Conservation (phyloP, 2,888 invertebrate species). For the Monopis laevigella region DNA sequence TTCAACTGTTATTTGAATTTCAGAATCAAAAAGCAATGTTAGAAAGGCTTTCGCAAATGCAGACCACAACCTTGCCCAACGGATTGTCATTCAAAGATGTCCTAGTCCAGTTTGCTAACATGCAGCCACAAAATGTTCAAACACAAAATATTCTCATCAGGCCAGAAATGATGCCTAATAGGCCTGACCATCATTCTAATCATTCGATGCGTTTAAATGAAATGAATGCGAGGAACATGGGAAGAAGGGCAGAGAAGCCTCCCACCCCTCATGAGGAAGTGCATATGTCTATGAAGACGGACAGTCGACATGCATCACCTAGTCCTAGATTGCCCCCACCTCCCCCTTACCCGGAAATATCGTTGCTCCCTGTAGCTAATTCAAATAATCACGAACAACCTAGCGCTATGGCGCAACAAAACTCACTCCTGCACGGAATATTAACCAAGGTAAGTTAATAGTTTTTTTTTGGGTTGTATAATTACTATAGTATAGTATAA, state of each 20-base stretch:
- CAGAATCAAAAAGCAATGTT: conserved; percentile 60
- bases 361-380: conserved; percentile 76
- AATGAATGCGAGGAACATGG: conserved; percentile 17
- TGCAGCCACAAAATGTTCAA: conserved; percentile 37
- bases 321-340: conserved; percentile 65
- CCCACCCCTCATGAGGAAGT: conserved; percentile 28
- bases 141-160: conserved; percentile 30
- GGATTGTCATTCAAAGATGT: conserved; percentile 75
- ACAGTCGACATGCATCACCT: conserved; percentile 30
- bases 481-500: too few relatives aligned
- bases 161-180: conserved; percentile 34
- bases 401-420: conserved; percentile 49
- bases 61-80: conserved; percentile 53
- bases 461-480: background rate
- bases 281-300: conserved; percentile 33
- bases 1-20: too few relatives aligned
- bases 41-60: conserved; percentile 54
- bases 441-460: conserved; percentile 69
- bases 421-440: conserved; percentile 79
- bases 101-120: conserved; percentile 77
- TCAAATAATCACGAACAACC: conserved; percentile 36
- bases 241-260: conserved; percentile 19
- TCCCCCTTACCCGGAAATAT: conserved; percentile 81
- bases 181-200: conserved; percentile 35
- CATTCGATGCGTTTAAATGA: conserved; percentile 5